These are phyloP conservation scores for Ophioderma brevispina DNA, from an alignment of 35 echinoderm and acorn worm species.

Conservation along the genomic window DNA sequence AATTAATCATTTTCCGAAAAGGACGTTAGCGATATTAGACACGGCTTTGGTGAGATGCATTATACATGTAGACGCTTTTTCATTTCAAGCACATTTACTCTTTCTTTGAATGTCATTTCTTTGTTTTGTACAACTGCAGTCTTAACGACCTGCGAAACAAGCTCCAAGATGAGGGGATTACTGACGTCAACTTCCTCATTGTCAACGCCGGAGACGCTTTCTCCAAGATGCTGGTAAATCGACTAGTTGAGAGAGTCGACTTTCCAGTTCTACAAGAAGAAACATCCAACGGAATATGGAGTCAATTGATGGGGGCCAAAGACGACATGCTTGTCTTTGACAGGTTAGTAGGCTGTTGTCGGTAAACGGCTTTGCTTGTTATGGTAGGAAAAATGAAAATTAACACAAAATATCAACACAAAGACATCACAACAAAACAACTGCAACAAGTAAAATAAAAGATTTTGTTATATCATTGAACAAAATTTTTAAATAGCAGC, in stretches of 20 bases:
- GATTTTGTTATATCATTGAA: neutral
- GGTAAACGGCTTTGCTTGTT: neutral
- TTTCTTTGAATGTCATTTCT: neutral
- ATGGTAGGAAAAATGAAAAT: neutral
- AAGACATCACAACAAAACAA: neutral
- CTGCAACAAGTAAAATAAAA: too few relatives aligned
- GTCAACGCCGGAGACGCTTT: conserved; percentile 22
- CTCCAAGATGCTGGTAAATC: neutral
- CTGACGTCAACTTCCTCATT: conserved; percentile 49
- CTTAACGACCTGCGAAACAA: conserved; percentile 38
- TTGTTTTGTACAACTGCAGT: neutral
- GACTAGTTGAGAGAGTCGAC: neutral
- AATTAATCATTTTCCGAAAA: too few relatives aligned
- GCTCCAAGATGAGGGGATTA: neutral
- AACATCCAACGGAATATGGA: conserved; percentile 23
- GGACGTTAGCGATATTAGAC: neutral
- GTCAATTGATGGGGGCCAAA: conserved; percentile 36
- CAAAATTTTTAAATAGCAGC: neutral
- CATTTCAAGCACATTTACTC: neutral
- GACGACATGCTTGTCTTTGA: conserved; percentile 78
- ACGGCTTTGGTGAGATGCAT: neutral
- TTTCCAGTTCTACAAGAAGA: conserved; percentile 56
- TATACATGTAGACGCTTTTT: neutral
- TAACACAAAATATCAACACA: neutral
- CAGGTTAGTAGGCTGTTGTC: too few relatives aligned